Base-by-base conservation (phyloP, 1,140 invertebrate genomes). In the Anagrus nilaparvatae region DNA sequence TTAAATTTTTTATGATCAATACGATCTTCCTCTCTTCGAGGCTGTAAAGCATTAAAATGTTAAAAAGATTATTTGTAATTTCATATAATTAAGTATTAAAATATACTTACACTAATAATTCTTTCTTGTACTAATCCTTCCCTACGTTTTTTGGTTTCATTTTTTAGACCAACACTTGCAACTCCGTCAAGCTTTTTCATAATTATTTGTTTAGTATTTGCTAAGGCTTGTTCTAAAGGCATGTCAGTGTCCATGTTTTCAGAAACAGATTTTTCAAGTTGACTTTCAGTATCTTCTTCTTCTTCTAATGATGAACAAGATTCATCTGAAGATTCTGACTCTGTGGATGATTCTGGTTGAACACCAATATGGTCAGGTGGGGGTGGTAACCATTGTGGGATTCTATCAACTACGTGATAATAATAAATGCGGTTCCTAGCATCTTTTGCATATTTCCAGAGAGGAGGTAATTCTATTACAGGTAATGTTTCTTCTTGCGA, bases 351-450 rank as follows among this genome's bases (percentile, higher is more conserved):
- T 36, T 72, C 69, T n/a, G 59, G 61, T 14, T 68, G 65, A 4
- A 60, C 58, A 17, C 67, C 69, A 43, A 70, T 69, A 16, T 70
- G 69, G 42, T 71, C 65, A 8, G 66, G 69, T 4, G 72, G 70
- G 1, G 91, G 91, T 19, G 87, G 85, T 43, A 84, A 70, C 92
- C 92, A 97, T 58, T 94, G 90, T 3, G 87, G 79, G 53, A 84
- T 72, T 40, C 87, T 76, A 18, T 84, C 78, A 50, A 82, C 82
- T 0, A 82, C 69, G 61, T 96, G 89, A 63, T 94, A 97, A 67
- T 94, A 97, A 61, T 95, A 97, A 0, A 79, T 75, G 44, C 87
- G 70, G 2, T 91, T 90, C 30, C 86, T 78, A 14, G 71, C 56
- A 61, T 93, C 88, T 31, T 77, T 74, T 0, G 85, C 81, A 52